Evolutionary conservation across 1,140 invertebrate genomes (phyloP), one percentile per base, ranked within the genome.

Genomic region (Tetraneura akinire): DNA sequence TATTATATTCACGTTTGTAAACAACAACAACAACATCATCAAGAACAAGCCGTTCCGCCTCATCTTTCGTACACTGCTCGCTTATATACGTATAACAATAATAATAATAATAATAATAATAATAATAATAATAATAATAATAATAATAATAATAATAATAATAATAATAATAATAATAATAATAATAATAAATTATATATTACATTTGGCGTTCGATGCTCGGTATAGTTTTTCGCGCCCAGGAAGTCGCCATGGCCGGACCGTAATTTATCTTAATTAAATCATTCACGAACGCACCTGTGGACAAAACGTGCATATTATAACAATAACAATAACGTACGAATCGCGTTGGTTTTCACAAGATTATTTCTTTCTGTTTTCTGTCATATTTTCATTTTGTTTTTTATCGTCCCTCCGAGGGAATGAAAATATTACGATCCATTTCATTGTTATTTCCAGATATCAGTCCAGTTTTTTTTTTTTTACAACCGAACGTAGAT

Each of bases 211-310:
- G n/a, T n/a, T 14, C 45, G 26, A 23, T 29, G 26, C 60, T 26
- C n/a, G 60, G 23, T 53, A n/a, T 32, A 18, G 70, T 73, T 26
- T 49, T 70, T 18, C 32, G 66, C 45, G 23, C 70, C 10, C 32
- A 42, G 62, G 32, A 21, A 42, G 18, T 64, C 0, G 13, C 45
- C 45, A 14, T n/a, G n/a, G 11, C 45, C 32, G 3, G 32, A n/a
- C 0, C 1, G 53, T 76, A 14, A 76, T 76, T 60, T 76, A 60
- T 76, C 73, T 57, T 57, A 76, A 76, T 76, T 57, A 76, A 76
- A 76, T 57, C 10, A 45, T 76, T 73, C 18, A 29, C 3, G 0
- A 29, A 73, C 68, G 42, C 9, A 11, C 23, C 23, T 49, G 45
- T 11, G 14, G 49, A 6, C 9, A 11, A 8, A 68, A 5, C 37